phyloP scores from a whole-genome alignment of 2,797 vertebrate genomes.

The Tangara arthus region DNA sequence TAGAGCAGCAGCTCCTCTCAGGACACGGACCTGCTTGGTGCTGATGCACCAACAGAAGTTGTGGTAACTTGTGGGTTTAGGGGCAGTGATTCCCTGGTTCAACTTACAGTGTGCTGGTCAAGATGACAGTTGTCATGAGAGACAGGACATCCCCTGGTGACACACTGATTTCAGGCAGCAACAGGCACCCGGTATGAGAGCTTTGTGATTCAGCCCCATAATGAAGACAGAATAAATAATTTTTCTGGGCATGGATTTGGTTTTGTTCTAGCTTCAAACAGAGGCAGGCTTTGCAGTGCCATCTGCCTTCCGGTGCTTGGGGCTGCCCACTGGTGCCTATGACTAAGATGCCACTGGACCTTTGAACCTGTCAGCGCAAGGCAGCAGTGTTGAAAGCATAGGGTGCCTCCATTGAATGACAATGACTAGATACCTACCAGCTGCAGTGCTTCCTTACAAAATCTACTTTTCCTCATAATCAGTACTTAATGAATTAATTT shows the following conservation, averaged over 20 bases:
- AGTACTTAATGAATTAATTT: background rate
- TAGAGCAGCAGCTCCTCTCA: background rate
- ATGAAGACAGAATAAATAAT: background rate
- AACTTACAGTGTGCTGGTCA: rapidly evolving
- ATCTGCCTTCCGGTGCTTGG: background rate
- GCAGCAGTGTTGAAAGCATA: background rate
- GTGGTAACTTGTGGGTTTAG: background rate
- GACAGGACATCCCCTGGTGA: background rate
- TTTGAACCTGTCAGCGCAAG: background rate
- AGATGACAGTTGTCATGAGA: background rate
- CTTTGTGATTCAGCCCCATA: background rate
- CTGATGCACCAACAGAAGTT: background rate
- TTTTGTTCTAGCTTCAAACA: background rate
- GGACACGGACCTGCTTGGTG: rapidly evolving
- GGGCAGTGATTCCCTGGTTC: background rate
- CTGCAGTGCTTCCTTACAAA: background rate
- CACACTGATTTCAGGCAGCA: background rate
- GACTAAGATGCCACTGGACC: background rate
- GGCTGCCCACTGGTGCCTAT: background rate
- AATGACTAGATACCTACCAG: background rate
- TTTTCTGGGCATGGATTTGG: background rate
- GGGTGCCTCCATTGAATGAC: background rate
- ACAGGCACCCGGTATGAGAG: background rate
- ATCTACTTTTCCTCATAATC: background rate
- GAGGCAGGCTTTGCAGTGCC: background rate